Conservation (phyloP, 2,888 invertebrate species). For the Agrotis exclamationis region DNA sequence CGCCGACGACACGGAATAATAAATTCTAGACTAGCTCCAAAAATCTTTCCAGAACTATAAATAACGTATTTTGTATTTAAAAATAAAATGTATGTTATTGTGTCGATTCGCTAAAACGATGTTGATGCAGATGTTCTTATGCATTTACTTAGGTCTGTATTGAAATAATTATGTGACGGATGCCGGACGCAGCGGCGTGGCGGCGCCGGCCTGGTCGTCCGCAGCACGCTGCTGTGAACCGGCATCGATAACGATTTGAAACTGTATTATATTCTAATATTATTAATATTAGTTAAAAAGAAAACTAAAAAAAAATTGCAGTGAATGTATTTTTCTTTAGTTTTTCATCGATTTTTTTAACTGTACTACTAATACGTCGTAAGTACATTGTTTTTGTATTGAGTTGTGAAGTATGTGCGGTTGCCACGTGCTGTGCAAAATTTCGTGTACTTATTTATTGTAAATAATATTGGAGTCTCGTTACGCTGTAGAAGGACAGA, state of each 20-base stretch:
- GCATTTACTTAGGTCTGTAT: constrained; percentile 72
- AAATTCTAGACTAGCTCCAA: constrained; percentile 64
- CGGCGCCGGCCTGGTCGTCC: not conserved
- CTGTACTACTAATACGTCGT: constrained; percentile 61
- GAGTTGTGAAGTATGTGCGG: constrained; percentile 60
- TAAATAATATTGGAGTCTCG: constrained; percentile 72
- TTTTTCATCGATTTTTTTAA: constrained; percentile 64
- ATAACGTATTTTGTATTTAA: constrained; percentile 73
- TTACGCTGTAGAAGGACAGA: constrained; percentile 55
- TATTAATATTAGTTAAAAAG: constrained; percentile 65
- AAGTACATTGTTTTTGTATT: constrained; percentile 66
- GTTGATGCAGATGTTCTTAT: constrained; percentile 67
- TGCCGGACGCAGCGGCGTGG: constrained; percentile 33
- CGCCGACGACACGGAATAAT: constrained; percentile 48
- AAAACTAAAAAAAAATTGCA: constrained; percentile 70
- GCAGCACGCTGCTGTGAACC: constrained; percentile 44
- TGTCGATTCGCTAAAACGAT: constrained; percentile 65
- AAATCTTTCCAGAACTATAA: constrained; percentile 65
- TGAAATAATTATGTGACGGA: constrained; percentile 64
- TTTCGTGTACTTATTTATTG: constrained; percentile 81
- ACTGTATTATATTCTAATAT: constrained; percentile 71
- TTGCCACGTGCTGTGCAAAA: constrained; percentile 61
- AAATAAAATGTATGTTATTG: constrained; percentile 66
- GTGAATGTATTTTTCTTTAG: constrained; percentile 70
- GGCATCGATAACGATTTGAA: constrained; percentile 59